These are phyloP conservation scores for Hyposoter didymator DNA, from an alignment of 2,888 invertebrate genomes.

Conservation along the genomic window DNA sequence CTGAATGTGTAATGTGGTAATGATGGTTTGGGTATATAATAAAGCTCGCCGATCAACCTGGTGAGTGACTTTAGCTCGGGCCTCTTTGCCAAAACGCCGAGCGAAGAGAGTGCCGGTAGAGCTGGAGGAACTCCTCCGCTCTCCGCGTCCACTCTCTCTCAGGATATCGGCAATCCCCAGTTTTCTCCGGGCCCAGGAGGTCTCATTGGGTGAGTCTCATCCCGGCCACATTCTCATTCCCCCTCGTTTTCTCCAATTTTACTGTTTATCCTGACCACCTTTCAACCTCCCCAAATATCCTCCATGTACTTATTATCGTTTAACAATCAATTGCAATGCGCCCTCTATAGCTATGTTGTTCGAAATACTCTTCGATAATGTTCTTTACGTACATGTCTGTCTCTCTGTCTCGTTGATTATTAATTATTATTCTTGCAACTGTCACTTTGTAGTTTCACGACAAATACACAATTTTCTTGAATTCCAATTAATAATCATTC, in stretches of 20 bases:
- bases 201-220: slow-evolving; percentile 83
- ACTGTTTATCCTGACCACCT: slow-evolving; percentile 43
- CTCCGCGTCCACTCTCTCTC: slow-evolving; percentile 85
- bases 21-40: slow-evolving; percentile 66
- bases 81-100: slow-evolving; percentile 96
- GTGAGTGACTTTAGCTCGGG: slow-evolving; percentile 97
- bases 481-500: slow-evolving; percentile 31
- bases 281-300: slow-evolving; percentile 1
- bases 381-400: slow-evolving; percentile 33
- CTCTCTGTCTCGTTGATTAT: slow-evolving; percentile 26
- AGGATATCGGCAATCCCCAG: slow-evolving; percentile 83
- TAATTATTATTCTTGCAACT: slow-evolving; percentile 18
- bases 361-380: slow-evolving; percentile 30
- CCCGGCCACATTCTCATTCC: slow-evolving; percentile 74
- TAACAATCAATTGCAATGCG: slow-evolving; percentile 44
- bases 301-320: slow-evolving; percentile 24
- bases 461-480: slow-evolving; percentile 48
- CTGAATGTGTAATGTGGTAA: slow-evolving; percentile 78
- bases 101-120: slow-evolving; percentile 91
- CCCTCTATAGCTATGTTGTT: slow-evolving; percentile 55
- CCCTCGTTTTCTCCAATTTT: slow-evolving; percentile 64
- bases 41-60: slow-evolving; percentile 96
- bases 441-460: slow-evolving; percentile 33
- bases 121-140: slow-evolving; percentile 88
- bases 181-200: slow-evolving; percentile 82